Percentiles rank a stretch among this genome's conserved stretches.
Evolutionary conservation across 2,888 invertebrate species (phyloP).

Genomic region (Drosophila antonietae): DNA sequence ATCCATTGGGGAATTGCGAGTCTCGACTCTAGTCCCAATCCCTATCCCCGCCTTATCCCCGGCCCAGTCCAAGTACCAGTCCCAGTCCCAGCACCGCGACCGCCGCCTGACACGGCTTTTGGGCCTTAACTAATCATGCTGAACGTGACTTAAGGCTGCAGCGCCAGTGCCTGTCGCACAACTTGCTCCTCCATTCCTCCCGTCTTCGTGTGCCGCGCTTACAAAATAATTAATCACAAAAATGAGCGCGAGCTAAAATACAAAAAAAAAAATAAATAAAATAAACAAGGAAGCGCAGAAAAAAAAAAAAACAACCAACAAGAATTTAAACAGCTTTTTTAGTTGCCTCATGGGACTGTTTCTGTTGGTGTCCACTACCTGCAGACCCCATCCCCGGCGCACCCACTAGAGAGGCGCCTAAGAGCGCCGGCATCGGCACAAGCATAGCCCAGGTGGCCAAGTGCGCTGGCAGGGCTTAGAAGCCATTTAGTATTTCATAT

Average conservation of each 20-base stretch:
- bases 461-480: constrained; percentile 59
- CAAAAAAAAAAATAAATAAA: constrained; percentile 15
- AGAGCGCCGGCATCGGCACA: constrained; percentile 25
- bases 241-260: constrained; percentile 54
- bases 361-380: constrained; percentile 37
- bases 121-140: constrained; percentile 79
- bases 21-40: constrained; percentile 26
- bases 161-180: constrained; percentile 26
- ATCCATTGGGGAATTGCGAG: constrained; percentile 77
- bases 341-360: constrained; percentile 76
- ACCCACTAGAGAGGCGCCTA: constrained; percentile 16
- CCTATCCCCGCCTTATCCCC: constrained; percentile 44
- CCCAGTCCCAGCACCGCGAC: constrained; percentile 51
- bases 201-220: constrained; percentile 49
- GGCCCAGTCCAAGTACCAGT: constrained; percentile 29
- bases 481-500: constrained; percentile 80
- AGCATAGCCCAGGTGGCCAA: constrained; percentile 62
- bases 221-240: constrained; percentile 81
- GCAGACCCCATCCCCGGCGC: constrained; percentile 12
- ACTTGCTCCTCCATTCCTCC: constrained; percentile 3
- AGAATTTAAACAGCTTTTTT: constrained; percentile 79
- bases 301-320: constrained; percentile 42
- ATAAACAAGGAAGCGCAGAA: constrained; percentile 11
- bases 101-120: constrained; percentile 68
- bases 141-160: constrained; percentile 77